Base-by-base conservation (phyloP, 2,888 invertebrate species). In the Chrysotoxum bicinctum region DNA sequence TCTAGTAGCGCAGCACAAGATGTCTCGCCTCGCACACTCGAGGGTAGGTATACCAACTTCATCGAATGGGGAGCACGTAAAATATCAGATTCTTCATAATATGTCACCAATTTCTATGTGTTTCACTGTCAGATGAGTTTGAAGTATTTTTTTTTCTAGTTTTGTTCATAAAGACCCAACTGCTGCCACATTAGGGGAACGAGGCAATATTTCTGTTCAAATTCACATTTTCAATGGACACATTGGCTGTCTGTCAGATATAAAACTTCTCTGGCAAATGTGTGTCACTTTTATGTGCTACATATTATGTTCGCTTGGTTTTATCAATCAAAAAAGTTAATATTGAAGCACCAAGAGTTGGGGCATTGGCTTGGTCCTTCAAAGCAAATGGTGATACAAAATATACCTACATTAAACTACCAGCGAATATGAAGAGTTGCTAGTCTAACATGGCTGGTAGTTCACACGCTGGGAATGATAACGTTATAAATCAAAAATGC, bases 51-150 rank as follows among this genome's bases (percentile, higher is more conserved):
- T 58, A 76, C 73, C 23, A 78, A 52, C 68, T 60, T 78, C 72
- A 74, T 83, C 62, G 78, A 68, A 73, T 35, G 50, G 64, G 40
- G 64, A 77, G 81, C 85, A 85, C 81, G 85, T 85, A 85, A 85
- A 81, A 85, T 85, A 85, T 85, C 85, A 81, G 77, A 81, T 85
- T 76, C 85, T 77, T 85, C 81, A 85, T 81, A 85, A 85, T 81
- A 48, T 85, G 85, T 85, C 85, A 85, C 56, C 85, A 69, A 81
- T 76, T 85, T 77, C 69, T 72, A 76, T 60, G 23, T 58, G 70
- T 74, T 30, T 66, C 69, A 30, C 60, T 73, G 60, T 74, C 72
- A 72, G 62, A 69, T 56, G 54, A 26, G 75, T 70, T 68, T 52
- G 43, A 66, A 69, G 69, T 54, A 54, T 69, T 26, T 54, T 37